Evolutionary conservation across 1,140 invertebrate species (phyloP), one percentile per base, ranked within the genome.

Genomic region (Heliconius hewitsoni): DNA sequence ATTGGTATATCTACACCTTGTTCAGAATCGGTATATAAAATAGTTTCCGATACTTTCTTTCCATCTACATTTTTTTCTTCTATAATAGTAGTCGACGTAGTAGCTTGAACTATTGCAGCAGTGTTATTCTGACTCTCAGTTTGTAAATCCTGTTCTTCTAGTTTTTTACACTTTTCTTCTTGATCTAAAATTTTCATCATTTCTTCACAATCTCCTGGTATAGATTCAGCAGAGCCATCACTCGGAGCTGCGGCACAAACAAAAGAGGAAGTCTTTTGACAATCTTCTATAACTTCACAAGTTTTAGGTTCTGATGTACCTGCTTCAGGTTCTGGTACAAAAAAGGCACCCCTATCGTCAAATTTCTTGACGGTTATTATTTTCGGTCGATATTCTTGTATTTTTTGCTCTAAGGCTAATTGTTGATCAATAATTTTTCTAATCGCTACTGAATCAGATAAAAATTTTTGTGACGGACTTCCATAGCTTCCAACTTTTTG

Each of bases 11-110:
- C 90, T 71, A 95, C 87, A 8, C 92, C 95, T 19, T 86, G 87
- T 39, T 94, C 93, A 8, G 85, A 90, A 23, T 95, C 94, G 19
- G 91, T 93, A 77, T 88, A 91, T 3, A 93, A 94, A 30, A 95
- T 90, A 11, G 93, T 95, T 82, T 95, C 94, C n/a, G 95, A 95
- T 13, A 95, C 93, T 91, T 94, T 95, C 86, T 94, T 95, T 70
- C 94, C 93, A 82, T 95, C 94, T 3, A 95, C 85, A 91, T 95
- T 94, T 89, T 90, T 80, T 89, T 96, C 93, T 83, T 95, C 87
- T 82, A 94, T 95, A 2, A 95, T 95, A 74, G 95, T 96, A 34
- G 95, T 95, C 11, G 95, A 96, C 78, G 55, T 23, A 57, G 94
- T 23, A 57, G 94, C 93, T 23, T 27, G 60, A 11, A 2, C 60